phyloP scores from a whole-genome alignment of 2,797 vertebrate genomes.

The Thamnophis elegans region DNA sequence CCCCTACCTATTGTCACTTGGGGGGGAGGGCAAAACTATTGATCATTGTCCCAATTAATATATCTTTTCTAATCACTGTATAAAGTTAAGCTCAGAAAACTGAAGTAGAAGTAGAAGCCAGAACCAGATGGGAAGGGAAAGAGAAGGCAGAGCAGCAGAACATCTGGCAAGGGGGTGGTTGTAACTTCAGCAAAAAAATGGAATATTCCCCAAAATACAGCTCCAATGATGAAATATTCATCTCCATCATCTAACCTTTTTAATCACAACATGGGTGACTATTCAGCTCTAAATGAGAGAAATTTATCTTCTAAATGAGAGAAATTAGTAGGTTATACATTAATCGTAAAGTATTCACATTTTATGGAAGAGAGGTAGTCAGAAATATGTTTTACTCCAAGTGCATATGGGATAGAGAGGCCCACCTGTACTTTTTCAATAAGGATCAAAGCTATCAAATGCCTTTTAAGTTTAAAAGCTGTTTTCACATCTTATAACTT shows the following conservation, averaged over 20 bases:
- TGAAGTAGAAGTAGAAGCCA: neutral
- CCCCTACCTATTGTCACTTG: neutral
- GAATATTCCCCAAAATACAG: neutral
- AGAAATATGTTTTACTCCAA: slow-evolving; percentile 28
- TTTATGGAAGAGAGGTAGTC: neutral
- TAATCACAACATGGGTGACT: neutral
- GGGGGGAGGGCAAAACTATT: neutral
- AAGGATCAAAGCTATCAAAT: slow-evolving; percentile 49
- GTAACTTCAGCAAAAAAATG: neutral
- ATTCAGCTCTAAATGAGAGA: neutral
- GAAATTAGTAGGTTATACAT: neutral
- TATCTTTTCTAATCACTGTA: neutral
- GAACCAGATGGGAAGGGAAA: neutral
- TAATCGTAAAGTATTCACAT: neutral
- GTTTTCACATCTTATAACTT: neutral
- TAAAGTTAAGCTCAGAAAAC: neutral
- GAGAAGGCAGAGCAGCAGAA: neutral
- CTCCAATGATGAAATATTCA: neutral
- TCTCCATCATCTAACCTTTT: neutral
- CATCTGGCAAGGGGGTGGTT: neutral
- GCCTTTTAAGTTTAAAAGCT: neutral
- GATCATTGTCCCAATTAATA: neutral
- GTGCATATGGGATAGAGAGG: slow-evolving; percentile 20
- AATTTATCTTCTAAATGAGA: too few relatives aligned
- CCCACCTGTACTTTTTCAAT: slow-evolving; percentile 31